A percentile compares a stretch with the other conserved stretches of the same genome.
These are phyloP conservation scores for Physocephala rufipes DNA, from an alignment of 2,888 invertebrate genomes.

Conservation along the genomic window DNA sequence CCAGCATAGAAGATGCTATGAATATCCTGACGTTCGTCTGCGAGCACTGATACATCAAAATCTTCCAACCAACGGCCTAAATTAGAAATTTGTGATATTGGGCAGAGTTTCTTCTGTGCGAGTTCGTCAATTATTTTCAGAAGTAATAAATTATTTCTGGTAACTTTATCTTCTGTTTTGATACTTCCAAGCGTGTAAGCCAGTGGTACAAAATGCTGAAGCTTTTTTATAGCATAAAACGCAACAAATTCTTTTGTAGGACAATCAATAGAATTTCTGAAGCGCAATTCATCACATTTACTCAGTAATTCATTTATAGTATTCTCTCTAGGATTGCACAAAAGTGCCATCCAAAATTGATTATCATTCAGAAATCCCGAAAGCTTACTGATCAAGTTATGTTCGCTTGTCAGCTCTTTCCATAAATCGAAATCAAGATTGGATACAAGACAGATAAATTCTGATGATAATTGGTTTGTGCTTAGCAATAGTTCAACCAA, in stretches of 20 bases:
- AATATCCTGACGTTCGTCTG: constrained; percentile 52
- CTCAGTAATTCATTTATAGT: constrained; percentile 48
- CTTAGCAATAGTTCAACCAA: constrained; percentile 42
- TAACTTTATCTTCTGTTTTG: constrained; percentile 48
- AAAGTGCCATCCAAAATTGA: constrained; percentile 50
- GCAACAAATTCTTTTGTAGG: constrained; percentile 53
- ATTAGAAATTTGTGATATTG: constrained; percentile 51
- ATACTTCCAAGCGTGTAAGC: constrained; percentile 51
- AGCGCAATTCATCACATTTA: constrained; percentile 42
- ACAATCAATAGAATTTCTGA: constrained; percentile 42
- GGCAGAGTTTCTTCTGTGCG: constrained; percentile 48
- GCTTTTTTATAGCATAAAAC: constrained; percentile 50
- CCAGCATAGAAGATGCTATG: constrained; percentile 59
- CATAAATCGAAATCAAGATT: constrained; percentile 52
- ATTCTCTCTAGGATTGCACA: constrained; percentile 50
- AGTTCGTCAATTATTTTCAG: constrained; percentile 60
- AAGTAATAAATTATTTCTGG: constrained; percentile 57
- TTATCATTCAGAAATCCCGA: constrained; percentile 36
- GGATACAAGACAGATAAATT: constrained; percentile 51
- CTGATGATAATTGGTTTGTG: constrained; percentile 38
- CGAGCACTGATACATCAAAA: constrained; percentile 48
- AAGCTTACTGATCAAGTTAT: constrained; percentile 44
- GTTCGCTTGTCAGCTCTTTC: constrained; percentile 45
- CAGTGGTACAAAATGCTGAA: constrained; percentile 55
- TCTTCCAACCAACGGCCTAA: constrained; percentile 50